Percentiles rank a stretch among this genome's conserved stretches.
These are phyloP conservation scores for Kryphioiulus occultus DNA, from an alignment of 2,888 invertebrate species.

Conservation along the genomic window DNA sequence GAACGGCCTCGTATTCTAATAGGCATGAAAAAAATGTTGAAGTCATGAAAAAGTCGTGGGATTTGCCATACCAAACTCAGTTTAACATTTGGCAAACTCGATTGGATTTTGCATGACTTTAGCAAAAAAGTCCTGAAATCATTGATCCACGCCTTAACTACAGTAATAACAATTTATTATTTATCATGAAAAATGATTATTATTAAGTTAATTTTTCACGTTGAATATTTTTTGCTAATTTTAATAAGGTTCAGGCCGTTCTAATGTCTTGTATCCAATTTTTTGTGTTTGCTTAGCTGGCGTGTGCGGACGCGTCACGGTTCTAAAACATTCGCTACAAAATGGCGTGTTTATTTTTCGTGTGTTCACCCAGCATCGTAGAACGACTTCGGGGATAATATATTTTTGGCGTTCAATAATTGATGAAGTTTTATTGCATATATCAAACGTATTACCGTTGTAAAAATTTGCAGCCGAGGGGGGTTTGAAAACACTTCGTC, in stretches of 20 bases:
- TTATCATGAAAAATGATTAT: too few species aligned
- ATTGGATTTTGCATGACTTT: too few species aligned
- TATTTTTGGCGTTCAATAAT: neutral
- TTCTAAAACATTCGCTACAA: neutral
- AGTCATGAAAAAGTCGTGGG: too few species aligned
- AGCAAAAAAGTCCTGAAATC: neutral
- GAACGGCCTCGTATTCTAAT: too few species aligned
- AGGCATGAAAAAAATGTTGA: too few species aligned
- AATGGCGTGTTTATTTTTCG: neutral
- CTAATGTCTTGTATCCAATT: neutral
- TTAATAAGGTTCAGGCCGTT: neutral
- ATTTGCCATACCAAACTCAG: too few species aligned
- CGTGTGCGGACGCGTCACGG: neutral
- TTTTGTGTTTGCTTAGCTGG: neutral
- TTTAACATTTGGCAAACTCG: too few species aligned
- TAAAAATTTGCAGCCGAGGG: neutral
- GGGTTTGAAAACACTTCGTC: neutral
- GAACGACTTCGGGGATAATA: neutral
- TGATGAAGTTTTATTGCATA: conserved; percentile 24
- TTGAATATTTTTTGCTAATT: neutral
- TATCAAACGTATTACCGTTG: conserved; percentile 25
- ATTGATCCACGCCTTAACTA: neutral
- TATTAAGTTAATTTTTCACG: neutral
- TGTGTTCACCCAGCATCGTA: neutral
- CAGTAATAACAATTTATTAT: too few species aligned